Evolutionary conservation across 2,797 vertebrate species (phyloP).

Genomic region (Atherinosoma microstoma): DNA sequence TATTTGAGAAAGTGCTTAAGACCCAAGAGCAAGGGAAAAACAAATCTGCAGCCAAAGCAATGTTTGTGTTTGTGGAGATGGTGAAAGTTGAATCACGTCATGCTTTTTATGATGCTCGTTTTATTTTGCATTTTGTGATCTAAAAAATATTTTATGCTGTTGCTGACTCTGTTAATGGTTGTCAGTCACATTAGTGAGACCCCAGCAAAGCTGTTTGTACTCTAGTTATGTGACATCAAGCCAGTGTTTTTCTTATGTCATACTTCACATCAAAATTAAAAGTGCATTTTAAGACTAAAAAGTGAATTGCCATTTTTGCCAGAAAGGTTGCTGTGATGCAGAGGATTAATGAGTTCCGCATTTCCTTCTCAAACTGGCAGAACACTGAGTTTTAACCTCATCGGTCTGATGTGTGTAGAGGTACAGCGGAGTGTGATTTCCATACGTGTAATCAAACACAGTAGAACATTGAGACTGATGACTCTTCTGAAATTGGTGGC

Average conservation of each 20-base stretch:
- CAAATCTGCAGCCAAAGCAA: constrained; percentile 19
- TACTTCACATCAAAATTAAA: constrained; percentile 10
- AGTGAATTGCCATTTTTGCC: constrained; percentile 1
- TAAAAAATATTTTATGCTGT: constrained; percentile 1
- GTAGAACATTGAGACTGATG: constrained; percentile 16
- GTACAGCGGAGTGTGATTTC: neutral
- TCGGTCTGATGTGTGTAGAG: neutral
- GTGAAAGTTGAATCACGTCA: constrained; percentile 8
- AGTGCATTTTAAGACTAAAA: constrained; percentile 13
- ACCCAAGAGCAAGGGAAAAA: neutral
- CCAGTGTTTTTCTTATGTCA: constrained; percentile 4
- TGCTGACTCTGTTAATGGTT: constrained; percentile 6
- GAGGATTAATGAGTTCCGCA: constrained; percentile 15
- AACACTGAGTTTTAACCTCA: constrained; percentile 15
- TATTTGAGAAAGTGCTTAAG: neutral
- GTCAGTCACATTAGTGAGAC: constrained; percentile 1
- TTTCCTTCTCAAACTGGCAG: constrained; percentile 14
- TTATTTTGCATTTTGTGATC: constrained; percentile 11
- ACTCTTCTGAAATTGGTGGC: constrained; percentile 20
- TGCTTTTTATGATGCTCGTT: neutral
- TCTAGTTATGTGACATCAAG: neutral
- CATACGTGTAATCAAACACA: constrained; percentile 16
- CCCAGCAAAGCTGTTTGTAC: constrained; percentile 3
- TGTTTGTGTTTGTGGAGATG: constrained; percentile 14
- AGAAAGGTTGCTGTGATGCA: constrained; percentile 25